Evolutionary conservation across 2,113 vertebrate species (phyloP).

Genomic region (Crypturellus undulatus): DNA sequence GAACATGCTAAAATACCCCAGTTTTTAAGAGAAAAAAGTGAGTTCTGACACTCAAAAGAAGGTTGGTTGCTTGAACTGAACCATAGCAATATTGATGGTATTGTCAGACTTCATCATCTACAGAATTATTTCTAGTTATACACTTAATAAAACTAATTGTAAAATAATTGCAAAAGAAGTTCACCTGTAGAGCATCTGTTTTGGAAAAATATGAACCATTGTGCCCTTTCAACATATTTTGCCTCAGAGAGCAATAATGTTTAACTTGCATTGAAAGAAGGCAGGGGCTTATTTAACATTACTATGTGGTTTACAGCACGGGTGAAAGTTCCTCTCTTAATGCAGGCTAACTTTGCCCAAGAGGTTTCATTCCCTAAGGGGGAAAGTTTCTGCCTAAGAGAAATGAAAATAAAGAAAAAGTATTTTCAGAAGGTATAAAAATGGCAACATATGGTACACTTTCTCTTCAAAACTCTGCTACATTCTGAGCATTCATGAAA

Average conservation of each 20-base stretch:
- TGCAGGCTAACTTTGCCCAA: background rate
- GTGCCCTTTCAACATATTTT: constrained; percentile 2
- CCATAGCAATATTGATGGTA: background rate
- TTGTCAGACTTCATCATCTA: background rate
- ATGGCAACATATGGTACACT: accelerated
- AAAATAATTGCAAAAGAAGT: background rate
- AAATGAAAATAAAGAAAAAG: background rate
- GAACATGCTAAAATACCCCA: background rate
- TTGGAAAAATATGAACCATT: constrained; percentile 53
- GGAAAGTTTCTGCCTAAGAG: background rate
- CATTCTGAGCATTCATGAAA: background rate
- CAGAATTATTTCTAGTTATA: constrained; percentile 1
- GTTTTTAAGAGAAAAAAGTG: background rate
- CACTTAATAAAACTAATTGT: background rate
- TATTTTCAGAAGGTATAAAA: background rate
- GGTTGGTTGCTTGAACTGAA: background rate
- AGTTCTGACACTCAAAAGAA: background rate
- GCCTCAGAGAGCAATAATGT: background rate
- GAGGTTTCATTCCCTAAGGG: background rate
- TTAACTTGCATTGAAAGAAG: constrained; percentile 12
- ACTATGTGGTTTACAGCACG: background rate
- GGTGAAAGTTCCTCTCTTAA: constrained; percentile 5
- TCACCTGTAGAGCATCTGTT: constrained; percentile 30
- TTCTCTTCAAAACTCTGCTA: background rate
- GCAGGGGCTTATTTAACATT: constrained; percentile 11